Conservation (phyloP, 2,888 invertebrate genomes). For the Graphium colonna region DNA sequence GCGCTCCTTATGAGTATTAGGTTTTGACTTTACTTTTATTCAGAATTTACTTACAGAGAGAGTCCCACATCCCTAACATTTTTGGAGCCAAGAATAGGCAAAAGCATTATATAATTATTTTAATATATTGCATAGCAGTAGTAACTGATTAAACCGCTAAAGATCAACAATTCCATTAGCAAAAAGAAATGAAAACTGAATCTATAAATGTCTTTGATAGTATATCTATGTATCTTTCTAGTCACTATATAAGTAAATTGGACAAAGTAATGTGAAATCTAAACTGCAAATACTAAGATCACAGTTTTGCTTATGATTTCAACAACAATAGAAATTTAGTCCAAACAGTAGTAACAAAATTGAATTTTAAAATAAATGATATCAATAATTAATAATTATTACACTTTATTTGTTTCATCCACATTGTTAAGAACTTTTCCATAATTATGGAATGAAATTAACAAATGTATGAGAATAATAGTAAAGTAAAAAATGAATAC, state of each 20-base stretch:
- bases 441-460: not conserved
- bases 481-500: conserved; percentile 55
- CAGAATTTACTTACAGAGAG: not conserved
- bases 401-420: not conserved
- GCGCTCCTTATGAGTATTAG: not conserved
- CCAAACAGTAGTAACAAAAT: too few species aligned
- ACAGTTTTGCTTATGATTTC: conserved; percentile 7
- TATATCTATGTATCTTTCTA: not conserved
- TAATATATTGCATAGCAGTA: not conserved
- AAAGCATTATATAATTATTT: too few species aligned
- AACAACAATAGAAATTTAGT: conserved; percentile 3
- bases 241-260: not conserved
- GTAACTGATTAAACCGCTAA: not conserved
- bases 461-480: conserved; percentile 36
- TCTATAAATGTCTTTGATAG: not conserved
- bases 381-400: conserved; percentile 3
- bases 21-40: conserved; percentile 17
- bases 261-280: not conserved
- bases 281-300: conserved; percentile 4
- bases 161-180: not conserved
- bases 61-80: too few species aligned
- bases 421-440: too few species aligned
- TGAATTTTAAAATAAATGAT: conserved; percentile 8
- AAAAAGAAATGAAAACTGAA: not conserved
- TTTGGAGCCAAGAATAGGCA: too few species aligned